Base-by-base conservation (phyloP, 2,797 vertebrate species). In the Halcyon leucocephala region DNA sequence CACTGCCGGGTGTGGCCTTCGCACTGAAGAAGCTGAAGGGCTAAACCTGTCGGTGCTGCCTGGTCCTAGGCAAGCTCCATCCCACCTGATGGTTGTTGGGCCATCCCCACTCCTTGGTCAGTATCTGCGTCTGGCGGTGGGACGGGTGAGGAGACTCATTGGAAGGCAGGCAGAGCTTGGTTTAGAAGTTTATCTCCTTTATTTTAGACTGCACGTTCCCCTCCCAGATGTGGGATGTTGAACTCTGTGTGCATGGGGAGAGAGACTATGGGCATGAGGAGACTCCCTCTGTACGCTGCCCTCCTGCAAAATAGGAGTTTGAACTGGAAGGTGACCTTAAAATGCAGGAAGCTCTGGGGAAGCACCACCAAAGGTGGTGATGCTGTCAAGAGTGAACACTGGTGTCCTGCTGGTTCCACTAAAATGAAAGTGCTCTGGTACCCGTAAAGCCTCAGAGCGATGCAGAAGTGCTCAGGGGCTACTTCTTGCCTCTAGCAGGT, bases 41-140 rank as follows among this genome's bases (percentile, higher is more conserved):
- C 71, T 49, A 9, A 82, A 70, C 14, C 26, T 19, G 10, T 5
- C 31, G 3, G 12, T 2, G 28, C 31, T 64, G 57, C 57, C 22
- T 9, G 15, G 10, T 19, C 49, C 79, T 2, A 10, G 19, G 51
- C 24, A 24, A n/a, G 57, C 48, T 55, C 55, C 41, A 1, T 16
- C 49, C 3, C 41, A 21, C 26, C 86, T 6, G 41, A 11, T 9
- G 65, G n/a, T 2, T 13, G 12, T 9, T 70, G 2, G 2, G 19
- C 44, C 1, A 1, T 44, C 31, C 57, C 49, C 2, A 0, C 33
- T 26, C 11, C 35, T 39, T 29, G 8, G 0, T n/a, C 5, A 0
- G 10, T 5, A 1, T 18, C 1, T 8, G 19, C 35, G 17, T 12
- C 57, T 42, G 58, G 57, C 37, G 7, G 37, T 7, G 58, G 14